phyloP scores from a whole-genome alignment of 1,140 invertebrate species.

The Pectinophora gossypiella region DNA sequence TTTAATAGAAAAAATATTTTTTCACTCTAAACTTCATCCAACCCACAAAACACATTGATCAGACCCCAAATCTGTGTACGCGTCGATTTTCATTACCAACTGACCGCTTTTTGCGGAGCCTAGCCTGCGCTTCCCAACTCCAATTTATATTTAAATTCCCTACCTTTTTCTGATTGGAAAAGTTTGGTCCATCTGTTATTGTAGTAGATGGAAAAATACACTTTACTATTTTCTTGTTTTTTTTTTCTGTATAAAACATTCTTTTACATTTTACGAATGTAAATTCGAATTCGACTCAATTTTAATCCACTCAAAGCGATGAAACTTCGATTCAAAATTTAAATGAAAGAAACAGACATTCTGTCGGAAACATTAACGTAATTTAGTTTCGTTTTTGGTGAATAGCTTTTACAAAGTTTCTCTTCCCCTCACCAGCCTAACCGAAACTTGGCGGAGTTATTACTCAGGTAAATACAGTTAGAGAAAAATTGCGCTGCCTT shows the following conservation, averaged over 20 bases:
- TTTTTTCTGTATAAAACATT: too few species aligned
- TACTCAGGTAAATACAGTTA: conserved; percentile 52
- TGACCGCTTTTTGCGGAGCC: conserved; percentile 51
- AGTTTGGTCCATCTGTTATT: conserved; percentile 4
- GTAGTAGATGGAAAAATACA: background rate
- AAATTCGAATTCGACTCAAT: too few species aligned
- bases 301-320: too few species aligned
- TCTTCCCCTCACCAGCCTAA: conserved; percentile 18
- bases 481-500: conserved; percentile 30
- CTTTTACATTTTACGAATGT: too few species aligned
- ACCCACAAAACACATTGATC: too few species aligned
- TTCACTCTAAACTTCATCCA: too few species aligned
- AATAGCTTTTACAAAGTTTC: conserved; percentile 39
- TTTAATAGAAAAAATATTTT: too few species aligned
- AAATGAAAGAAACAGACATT: too few species aligned
- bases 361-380: conserved; percentile 53
- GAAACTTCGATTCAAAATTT: too few species aligned
- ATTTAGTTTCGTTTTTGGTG: conserved; percentile 46
- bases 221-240: too few species aligned
- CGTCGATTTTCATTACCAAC: conserved; percentile 60
- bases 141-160: conserved; percentile 55
- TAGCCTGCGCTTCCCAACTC: conserved; percentile 26
- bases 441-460: conserved; percentile 39
- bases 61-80: conserved; percentile 32
- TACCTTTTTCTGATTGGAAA: conserved; percentile 7